A percentile compares a stretch with the other conserved stretches of the same genome.
Conservation (phyloP, 2,113 vertebrate species). For the Trogon surrucura region DNA sequence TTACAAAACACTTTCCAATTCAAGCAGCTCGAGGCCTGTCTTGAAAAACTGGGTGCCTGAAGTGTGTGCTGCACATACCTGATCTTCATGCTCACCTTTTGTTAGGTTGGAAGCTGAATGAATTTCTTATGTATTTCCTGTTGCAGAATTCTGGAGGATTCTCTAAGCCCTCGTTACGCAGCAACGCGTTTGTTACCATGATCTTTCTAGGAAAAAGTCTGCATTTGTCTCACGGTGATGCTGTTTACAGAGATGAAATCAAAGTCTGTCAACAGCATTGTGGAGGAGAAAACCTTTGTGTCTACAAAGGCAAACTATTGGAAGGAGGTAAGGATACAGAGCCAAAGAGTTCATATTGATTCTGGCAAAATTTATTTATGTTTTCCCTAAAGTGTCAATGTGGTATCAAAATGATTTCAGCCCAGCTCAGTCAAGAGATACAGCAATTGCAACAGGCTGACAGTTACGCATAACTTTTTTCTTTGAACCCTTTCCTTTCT, state of each 20-base stretch:
- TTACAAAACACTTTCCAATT: background rate
- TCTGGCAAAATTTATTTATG: background rate
- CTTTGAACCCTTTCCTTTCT: background rate
- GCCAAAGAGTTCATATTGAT: background rate
- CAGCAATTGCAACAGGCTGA: background rate
- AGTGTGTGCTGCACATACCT: rapidly evolving
- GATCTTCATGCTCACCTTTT: background rate
- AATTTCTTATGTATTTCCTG: background rate
- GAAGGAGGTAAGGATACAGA: slow-evolving; percentile 85
- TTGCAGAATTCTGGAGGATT: slow-evolving; percentile 76
- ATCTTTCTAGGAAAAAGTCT: slow-evolving; percentile 87
- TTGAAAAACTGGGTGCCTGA: background rate
- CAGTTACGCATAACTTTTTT: background rate
- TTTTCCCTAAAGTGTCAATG: slow-evolving; percentile 28
- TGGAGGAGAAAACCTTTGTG: slow-evolving; percentile 94
- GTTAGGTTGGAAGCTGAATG: background rate
- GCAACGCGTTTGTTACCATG: slow-evolving; percentile 85
- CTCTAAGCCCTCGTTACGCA: slow-evolving; percentile 78
- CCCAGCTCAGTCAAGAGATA: background rate
- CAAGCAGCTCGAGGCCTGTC: background rate
- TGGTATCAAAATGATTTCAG: slow-evolving; percentile 41
- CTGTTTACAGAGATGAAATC: slow-evolving; percentile 84
- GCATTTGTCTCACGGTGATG: slow-evolving; percentile 77
- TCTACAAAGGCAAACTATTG: slow-evolving; percentile 85
- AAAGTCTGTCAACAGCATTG: slow-evolving; percentile 94